These are phyloP conservation scores for Brachystomella parvula DNA, from an alignment of 1,140 invertebrate genomes.

Conservation along the genomic window DNA sequence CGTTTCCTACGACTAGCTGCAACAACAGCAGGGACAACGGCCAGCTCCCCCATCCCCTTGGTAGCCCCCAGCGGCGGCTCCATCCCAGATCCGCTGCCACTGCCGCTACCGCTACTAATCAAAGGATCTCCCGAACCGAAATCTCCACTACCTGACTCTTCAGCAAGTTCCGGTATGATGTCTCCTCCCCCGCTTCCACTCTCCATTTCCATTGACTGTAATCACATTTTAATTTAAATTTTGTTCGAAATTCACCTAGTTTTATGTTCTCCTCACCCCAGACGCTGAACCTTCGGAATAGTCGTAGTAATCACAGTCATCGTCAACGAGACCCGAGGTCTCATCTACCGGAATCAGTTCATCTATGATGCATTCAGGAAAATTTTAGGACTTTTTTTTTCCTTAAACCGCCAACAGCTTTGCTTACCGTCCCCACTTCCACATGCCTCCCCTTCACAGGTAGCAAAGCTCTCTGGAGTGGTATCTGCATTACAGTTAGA, in stretches of 20 bases:
- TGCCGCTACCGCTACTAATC: background rate
- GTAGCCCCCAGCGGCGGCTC: background rate
- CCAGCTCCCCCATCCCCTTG: slow-evolving; percentile 32
- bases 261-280: background rate
- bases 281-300: slow-evolving; percentile 5
- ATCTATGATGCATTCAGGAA: slow-evolving; percentile 47
- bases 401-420: background rate
- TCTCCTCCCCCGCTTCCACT: background rate
- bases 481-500: slow-evolving; percentile 56
- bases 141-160: slow-evolving; percentile 2
- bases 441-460: slow-evolving; percentile 50
- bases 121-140: background rate
- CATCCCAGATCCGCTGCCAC: background rate
- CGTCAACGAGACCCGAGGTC: background rate
- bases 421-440: slow-evolving; percentile 50
- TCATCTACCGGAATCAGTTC: slow-evolving; percentile 55
- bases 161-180: background rate
- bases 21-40: slow-evolving; percentile 37
- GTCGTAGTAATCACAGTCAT: background rate
- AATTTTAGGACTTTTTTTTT: slow-evolving; percentile 16
- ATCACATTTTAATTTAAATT: background rate
- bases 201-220: slow-evolving; percentile 1
- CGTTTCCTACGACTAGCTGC: slow-evolving; percentile 30
- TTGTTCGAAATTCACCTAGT: background rate
- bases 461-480: slow-evolving; percentile 50